Evolutionary conservation across 2,797 vertebrate genomes (phyloP), one percentile per base, ranked within the genome.

Genomic region (Discoglossus pictus): DNA sequence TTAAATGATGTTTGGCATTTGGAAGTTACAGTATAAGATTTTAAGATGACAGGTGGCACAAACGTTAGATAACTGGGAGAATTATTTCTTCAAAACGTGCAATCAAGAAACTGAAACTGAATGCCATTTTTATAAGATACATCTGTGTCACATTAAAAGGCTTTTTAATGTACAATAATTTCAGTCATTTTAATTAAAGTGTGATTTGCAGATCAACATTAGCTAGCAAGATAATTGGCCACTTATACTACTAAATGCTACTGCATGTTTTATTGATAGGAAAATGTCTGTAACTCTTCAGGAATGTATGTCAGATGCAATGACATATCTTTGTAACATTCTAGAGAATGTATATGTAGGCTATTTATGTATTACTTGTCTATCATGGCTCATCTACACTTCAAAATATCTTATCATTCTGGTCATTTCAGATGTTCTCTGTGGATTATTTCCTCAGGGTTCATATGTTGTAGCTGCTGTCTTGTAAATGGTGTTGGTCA

Each of bases 101-200:
- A 63, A 46, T 63, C 47, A 63, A 23, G 17, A 63, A 63, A 63
- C 52, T 40, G 52, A 63, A 39, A 51, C 15, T 23, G 52, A 52
- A 63, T 42, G 36, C 61, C 47, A 24, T 63, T 52, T 65, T 38
- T 48, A 36, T 65, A 35, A 65, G 25, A 60, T 61, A 61, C 39
- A 68, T 68, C 65, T 61, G 56, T 68, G 56, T 54, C 66, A 61
- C 27, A 68, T 61, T 39, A 61, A 61, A 53, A 46, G 54, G 65
- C 65, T 34, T 38, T n/a, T n/a, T 61, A 53, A 61, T 53, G 35
- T 68, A 61, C 15, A 61, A 61, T 68, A 53, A 61, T 68, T 59
- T 59, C 46, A 60, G 65, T 60, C 43, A 68, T 60, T 68, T 59
- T 60, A 68, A 68, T 68, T 59, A 68, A 68, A 25, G 42, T 68